Conservation (phyloP, 1,140 invertebrate species). For the Drosophila quadrilineata region DNA sequence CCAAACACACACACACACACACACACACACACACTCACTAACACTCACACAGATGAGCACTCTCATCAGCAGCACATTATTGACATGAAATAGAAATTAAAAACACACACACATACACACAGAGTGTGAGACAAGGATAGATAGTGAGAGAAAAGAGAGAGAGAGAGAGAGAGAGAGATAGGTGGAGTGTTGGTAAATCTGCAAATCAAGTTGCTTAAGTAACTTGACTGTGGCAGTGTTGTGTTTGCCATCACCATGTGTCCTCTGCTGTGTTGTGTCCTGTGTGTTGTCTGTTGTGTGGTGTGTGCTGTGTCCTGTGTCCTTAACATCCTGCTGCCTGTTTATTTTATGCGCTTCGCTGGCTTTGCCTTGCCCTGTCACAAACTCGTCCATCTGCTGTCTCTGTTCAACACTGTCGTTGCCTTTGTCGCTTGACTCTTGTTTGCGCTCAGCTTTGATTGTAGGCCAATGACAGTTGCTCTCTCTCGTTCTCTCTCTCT, state of each 20-base stretch:
- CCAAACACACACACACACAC: slow-evolving; percentile 5
- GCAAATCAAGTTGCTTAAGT: slow-evolving; percentile 74
- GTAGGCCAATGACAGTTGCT: slow-evolving; percentile 42
- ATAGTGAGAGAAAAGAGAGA: too few relatives aligned
- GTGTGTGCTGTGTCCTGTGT: slow-evolving; percentile 32
- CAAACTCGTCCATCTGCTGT: neutral
- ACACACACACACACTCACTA: slow-evolving; percentile 3
- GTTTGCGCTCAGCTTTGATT: slow-evolving; percentile 66
- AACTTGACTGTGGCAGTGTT: slow-evolving; percentile 40
- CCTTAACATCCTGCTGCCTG: slow-evolving; percentile 30
- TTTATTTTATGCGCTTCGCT: slow-evolving; percentile 72
- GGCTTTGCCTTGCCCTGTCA: slow-evolving; percentile 48
- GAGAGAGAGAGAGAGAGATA: too few relatives aligned
- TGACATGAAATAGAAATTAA: slow-evolving; percentile 55
- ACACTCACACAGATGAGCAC: too few relatives aligned
- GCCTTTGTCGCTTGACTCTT: slow-evolving; percentile 36
- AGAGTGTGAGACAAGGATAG: slow-evolving; percentile 3
- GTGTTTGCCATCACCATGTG: slow-evolving; percentile 30
- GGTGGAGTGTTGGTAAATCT: slow-evolving; percentile 71
- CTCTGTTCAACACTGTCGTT: neutral
- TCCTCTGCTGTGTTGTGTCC: slow-evolving; percentile 24
- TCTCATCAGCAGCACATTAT: slow-evolving; percentile 39
- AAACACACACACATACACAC: slow-evolving; percentile 39
- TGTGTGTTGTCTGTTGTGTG: slow-evolving; percentile 44
- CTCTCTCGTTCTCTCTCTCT: too few relatives aligned